A percentile compares a stretch with the other conserved stretches of the same genome.
These are phyloP conservation scores for Phyllotreta cruciferae DNA, from an alignment of 2,888 invertebrate genomes.

Conservation along the genomic window DNA sequence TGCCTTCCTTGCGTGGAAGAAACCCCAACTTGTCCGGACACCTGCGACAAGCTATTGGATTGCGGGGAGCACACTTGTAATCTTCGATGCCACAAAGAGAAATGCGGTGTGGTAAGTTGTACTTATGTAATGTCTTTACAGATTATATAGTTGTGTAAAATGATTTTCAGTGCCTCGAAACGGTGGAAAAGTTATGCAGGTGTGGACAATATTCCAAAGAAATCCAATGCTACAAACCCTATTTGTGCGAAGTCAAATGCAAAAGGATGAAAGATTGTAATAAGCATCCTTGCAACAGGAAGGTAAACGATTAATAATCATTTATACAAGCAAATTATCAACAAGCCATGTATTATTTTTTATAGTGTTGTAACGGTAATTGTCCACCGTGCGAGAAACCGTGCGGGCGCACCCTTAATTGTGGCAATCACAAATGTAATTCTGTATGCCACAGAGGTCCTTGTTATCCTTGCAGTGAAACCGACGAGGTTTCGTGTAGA, in stretches of 20 bases:
- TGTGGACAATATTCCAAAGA: conserved; percentile 83
- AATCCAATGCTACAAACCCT: conserved; percentile 85
- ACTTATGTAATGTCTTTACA: conserved; percentile 1
- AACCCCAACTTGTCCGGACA: conserved; percentile 85
- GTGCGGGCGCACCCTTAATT: conserved; percentile 83
- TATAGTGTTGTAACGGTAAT: conserved; percentile 81
- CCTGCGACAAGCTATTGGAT: conserved; percentile 79
- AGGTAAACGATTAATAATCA: conserved; percentile 63
- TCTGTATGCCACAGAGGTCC: conserved; percentile 82
- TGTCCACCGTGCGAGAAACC: conserved; percentile 85
- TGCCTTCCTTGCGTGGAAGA: conserved; percentile 80
- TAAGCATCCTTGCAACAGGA: conserved; percentile 87
- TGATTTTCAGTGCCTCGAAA: conserved; percentile 65
- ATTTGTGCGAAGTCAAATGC: conserved; percentile 89
- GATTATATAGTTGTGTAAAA: background rate
- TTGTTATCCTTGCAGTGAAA: conserved; percentile 83
- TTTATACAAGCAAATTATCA: background rate
- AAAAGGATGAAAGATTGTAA: conserved; percentile 80
- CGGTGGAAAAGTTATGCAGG: conserved; percentile 79
- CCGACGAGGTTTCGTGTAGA: conserved; percentile 76
- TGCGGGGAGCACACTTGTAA: conserved; percentile 82
- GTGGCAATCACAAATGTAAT: conserved; percentile 86
- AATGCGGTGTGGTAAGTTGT: conserved; percentile 72
- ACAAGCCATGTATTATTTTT: conserved; percentile 2
- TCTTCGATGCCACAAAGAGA: conserved; percentile 83